Base-by-base conservation (phyloP, 2,888 invertebrate species). In the Pollenia griseotomentosa region DNA sequence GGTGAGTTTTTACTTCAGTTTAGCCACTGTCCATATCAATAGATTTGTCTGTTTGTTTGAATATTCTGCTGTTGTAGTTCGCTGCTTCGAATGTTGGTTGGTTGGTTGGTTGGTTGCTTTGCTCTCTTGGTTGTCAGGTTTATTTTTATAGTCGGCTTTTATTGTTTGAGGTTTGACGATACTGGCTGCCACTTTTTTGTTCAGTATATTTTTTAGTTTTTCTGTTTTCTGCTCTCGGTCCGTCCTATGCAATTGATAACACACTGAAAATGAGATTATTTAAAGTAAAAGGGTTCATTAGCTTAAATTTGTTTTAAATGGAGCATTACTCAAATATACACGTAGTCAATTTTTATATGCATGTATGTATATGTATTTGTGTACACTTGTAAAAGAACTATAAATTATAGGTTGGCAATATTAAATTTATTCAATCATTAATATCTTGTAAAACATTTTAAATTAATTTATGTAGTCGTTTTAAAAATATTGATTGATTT, bases 251-350 rank as follows among this genome's bases (percentile, higher is more conserved):
- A 78, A 84, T 81, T 84, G 87, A 87, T 87, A 84, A 78, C 68
- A 87, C 57, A 81, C 59, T 74, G 81, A 81, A 81, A 78, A 84
- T 77, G 77, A 87, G 83, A 87, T 87, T 84, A 84, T 84, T 78
- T 87, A 68, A 85, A 87, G 81, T 87, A 87, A 87, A 87, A 84
- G 87, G 87, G 83, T 87, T 87, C 83, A 87, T 87, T 87, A 87
- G 83, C 83, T 87, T 81, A 87, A 87, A 84, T 87, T 81, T 84
- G 78, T 84, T 78, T 84, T 87, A 87, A 87, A 84, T 87, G 84
- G 81, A 73, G 71, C 81, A 84, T 73, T 78, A 65, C 83, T 81
- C 65, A 74, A 80, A 66, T 78, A 55, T 57, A 63, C 48, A 46
- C 46, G 16, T 16, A 61, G 23, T 57, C 44, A 2, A 40, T 51